A percentile compares a stretch with the other conserved stretches of the same genome.
These are phyloP conservation scores for Dryobota labecula DNA, from an alignment of 2,888 invertebrate species.

Conservation along the genomic window DNA sequence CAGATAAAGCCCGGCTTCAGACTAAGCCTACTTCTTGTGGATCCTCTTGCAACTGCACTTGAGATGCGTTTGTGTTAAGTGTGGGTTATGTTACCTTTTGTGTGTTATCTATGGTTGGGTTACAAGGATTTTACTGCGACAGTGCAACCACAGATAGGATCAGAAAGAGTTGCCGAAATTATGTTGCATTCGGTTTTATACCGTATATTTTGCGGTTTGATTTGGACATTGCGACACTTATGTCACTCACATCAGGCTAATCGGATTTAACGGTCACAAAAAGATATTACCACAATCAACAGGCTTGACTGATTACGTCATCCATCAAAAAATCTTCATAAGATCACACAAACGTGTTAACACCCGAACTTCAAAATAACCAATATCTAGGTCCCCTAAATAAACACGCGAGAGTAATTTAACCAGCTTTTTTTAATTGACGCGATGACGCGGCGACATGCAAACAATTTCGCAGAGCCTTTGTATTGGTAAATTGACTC, in stretches of 20 bases:
- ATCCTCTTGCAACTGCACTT: slow-evolving; percentile 39
- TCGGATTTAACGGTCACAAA: background rate
- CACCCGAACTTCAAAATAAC: background rate
- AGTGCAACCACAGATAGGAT: background rate
- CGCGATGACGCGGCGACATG: slow-evolving; percentile 77
- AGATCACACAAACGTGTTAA: background rate
- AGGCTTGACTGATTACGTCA: background rate
- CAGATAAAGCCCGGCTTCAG: slow-evolving; percentile 43
- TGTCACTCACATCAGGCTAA: background rate
- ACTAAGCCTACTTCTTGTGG: slow-evolving; percentile 25
- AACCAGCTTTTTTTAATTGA: slow-evolving; percentile 74
- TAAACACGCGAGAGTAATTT: slow-evolving; percentile 66
- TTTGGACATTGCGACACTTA: background rate
- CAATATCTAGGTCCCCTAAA: slow-evolving; percentile 43
- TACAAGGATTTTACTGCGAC: background rate
- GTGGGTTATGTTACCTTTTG: background rate
- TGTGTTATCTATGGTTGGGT: background rate
- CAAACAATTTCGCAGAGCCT: slow-evolving; percentile 76
- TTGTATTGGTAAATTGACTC: slow-evolving; percentile 80
- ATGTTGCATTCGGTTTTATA: background rate
- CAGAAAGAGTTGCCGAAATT: background rate
- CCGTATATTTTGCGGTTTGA: background rate
- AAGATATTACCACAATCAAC: background rate
- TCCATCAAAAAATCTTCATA: background rate
- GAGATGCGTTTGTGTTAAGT: slow-evolving; percentile 27